Evolutionary conservation across 1,140 invertebrate species (phyloP), one percentile per base, ranked within the genome.

Genomic region (Phymastichus coffea): DNA sequence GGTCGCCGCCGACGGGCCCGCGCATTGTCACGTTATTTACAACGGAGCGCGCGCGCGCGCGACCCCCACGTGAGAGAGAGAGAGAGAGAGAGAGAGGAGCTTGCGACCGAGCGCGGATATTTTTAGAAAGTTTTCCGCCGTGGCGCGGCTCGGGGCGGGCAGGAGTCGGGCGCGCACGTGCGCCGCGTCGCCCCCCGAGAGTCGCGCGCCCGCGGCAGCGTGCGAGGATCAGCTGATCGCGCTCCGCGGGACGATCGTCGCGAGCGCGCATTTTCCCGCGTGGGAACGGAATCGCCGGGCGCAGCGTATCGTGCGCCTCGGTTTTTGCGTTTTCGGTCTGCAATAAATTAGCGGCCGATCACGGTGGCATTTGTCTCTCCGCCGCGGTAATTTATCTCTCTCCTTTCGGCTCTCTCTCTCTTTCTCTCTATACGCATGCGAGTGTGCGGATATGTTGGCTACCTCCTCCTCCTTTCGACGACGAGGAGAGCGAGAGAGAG

Each of bases 301-400:
- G n/a, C n/a, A n/a, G n/a, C n/a, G n/a, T n/a, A n/a, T n/a, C n/a
- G n/a, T n/a, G n/a, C n/a, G n/a, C n/a, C n/a, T n/a, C n/a, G n/a
- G n/a, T n/a, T n/a, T n/a, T n/a, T n/a, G n/a, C n/a, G n/a, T n/a
- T n/a, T n/a, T n/a, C n/a, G n/a, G n/a, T 66, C 72, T 65, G 68
- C 66, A 64, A 72, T 74, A 74, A 74, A 72, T 74, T 72, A 71
- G 69, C 65, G 62, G 64, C 52, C 70, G 67, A 71, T 71, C 70
- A 72, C 68, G 75, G 77, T 79, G 77, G 77, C 75, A 77, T 77
- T 78, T 74, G 73, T 77, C 74, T 70, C 70, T 64, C 58, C 54
- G n/a, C n/a, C n/a, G n/a, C n/a, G 62, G 67, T 57, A 54, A 56
- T 66, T 66, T 64, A 61, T 61, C 51, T 59, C 33, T 30, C 56